These are phyloP conservation scores for Anguilla marmorata DNA, from an alignment of 2,797 vertebrate genomes.

Conservation along the genomic window DNA sequence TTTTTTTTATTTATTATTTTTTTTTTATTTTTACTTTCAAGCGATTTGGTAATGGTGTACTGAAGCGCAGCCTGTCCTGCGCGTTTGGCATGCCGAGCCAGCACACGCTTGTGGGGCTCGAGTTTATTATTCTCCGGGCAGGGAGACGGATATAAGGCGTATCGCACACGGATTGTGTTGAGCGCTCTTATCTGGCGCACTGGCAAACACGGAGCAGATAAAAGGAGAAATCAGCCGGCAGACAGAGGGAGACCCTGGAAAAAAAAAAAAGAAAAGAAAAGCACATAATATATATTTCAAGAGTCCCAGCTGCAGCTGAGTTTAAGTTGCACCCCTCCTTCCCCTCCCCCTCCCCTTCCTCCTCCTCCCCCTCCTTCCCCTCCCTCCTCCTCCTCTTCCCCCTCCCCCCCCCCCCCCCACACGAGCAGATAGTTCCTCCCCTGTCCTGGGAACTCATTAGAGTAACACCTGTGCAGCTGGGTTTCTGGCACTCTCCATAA, in stretches of 20 bases:
- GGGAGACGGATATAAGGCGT: neutral
- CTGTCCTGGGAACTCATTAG: neutral
- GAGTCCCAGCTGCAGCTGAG: neutral
- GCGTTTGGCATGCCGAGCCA: neutral
- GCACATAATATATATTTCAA: neutral
- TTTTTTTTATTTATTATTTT: neutral
- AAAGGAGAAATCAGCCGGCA: neutral
- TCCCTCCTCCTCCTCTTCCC: accelerated
- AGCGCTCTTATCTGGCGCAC: neutral
- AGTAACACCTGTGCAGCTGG: neutral
- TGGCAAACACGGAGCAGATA: neutral
- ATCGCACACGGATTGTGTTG: neutral
- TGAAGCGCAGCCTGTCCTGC: neutral
- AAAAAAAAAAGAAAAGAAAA: neutral
- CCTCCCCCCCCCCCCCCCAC: neutral
- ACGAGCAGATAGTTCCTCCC: neutral
- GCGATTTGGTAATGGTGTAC: neutral
- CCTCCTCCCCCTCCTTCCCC: accelerated
- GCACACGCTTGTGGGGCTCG: neutral
- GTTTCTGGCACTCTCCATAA: neutral
- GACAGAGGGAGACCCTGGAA: neutral
- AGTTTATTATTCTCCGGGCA: neutral
- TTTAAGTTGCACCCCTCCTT: neutral
- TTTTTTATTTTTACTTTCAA: neutral
- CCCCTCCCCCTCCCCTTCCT: no score